These are phyloP conservation scores for Hypselothyrea guttata DNA, from an alignment of 2,888 invertebrate species.

Conservation along the genomic window DNA sequence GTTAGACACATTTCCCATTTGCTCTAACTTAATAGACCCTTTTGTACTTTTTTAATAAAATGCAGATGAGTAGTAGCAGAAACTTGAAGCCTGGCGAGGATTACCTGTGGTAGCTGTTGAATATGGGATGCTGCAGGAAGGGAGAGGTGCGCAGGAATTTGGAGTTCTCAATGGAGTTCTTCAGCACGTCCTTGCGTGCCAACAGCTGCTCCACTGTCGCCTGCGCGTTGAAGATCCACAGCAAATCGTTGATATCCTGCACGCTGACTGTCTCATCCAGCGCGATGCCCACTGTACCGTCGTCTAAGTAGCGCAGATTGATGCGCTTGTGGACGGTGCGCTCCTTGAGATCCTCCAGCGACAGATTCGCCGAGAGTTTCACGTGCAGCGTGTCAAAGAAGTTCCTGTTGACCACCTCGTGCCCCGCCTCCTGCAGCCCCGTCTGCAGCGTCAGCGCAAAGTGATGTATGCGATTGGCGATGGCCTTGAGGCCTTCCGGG, in stretches of 20 bases:
- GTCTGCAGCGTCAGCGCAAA: constrained; percentile 90
- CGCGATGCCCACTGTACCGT: constrained; percentile 92
- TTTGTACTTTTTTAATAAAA: too few species aligned
- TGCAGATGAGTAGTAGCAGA: too few species aligned
- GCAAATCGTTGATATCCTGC: constrained; percentile 92
- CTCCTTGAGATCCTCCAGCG: constrained; percentile 86
- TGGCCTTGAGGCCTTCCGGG: constrained; percentile 94
- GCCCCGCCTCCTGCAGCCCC: constrained; percentile 84
- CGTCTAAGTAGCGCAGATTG: constrained; percentile 92
- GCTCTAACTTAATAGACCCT: too few species aligned
- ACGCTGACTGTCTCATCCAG: constrained; percentile 97
- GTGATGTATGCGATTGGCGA: constrained; percentile 94
- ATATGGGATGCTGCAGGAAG: constrained; percentile 94
- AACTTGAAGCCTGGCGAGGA: constrained; percentile 83
- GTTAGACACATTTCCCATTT: too few species aligned
- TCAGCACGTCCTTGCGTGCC: constrained; percentile 82
- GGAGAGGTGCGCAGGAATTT: constrained; percentile 90
- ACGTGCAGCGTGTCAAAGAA: constrained; percentile 96
- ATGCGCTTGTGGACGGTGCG: constrained; percentile 89
- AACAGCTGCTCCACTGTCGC: constrained; percentile 84
- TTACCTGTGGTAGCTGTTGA: constrained; percentile 97
- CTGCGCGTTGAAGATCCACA: constrained; percentile 91
- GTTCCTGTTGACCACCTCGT: constrained; percentile 87
- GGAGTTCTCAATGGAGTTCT: constrained; percentile 85
- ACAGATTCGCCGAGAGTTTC: constrained; percentile 83